Conservation (phyloP, 2,888 invertebrate genomes). For the Dioctria rufipes region DNA sequence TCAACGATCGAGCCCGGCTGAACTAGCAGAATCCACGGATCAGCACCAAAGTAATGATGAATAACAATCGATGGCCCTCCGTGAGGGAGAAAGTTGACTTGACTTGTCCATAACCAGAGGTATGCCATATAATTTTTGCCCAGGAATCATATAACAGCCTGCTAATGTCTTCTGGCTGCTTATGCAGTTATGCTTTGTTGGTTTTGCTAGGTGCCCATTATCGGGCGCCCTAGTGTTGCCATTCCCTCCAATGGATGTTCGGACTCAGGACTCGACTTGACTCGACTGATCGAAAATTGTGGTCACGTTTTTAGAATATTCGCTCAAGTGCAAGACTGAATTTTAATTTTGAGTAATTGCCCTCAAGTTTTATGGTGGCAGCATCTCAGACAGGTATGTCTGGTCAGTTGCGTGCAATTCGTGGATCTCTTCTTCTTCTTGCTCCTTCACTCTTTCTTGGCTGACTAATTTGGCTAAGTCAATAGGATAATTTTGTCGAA, state of each 20-base stretch:
- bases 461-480: background rate
- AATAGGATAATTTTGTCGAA: constrained; percentile 46
- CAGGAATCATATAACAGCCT: background rate
- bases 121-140: constrained; percentile 13
- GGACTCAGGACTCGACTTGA: background rate
- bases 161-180: constrained; percentile 14
- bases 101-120: background rate
- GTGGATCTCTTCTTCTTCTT: background rate
- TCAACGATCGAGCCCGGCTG: background rate
- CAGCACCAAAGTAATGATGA: constrained; percentile 13
- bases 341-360: constrained; percentile 52
- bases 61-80: constrained; percentile 36
- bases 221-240: constrained; percentile 15
- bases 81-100: constrained; percentile 11
- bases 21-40: background rate
- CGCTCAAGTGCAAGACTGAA: constrained; percentile 48
- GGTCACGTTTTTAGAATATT: constrained; percentile 37
- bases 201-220: constrained; percentile 16
- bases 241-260: background rate
- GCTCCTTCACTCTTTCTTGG: background rate
- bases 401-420: constrained; percentile 37
- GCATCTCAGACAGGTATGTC: constrained; percentile 14
- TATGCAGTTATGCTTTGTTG: background rate
- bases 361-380: constrained; percentile 32
- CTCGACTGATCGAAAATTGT: constrained; percentile 25